Evolutionary conservation across 35 echinoderm and acorn worm species (phyloP).

Genomic region (Heliocidaris erythrogramma): DNA sequence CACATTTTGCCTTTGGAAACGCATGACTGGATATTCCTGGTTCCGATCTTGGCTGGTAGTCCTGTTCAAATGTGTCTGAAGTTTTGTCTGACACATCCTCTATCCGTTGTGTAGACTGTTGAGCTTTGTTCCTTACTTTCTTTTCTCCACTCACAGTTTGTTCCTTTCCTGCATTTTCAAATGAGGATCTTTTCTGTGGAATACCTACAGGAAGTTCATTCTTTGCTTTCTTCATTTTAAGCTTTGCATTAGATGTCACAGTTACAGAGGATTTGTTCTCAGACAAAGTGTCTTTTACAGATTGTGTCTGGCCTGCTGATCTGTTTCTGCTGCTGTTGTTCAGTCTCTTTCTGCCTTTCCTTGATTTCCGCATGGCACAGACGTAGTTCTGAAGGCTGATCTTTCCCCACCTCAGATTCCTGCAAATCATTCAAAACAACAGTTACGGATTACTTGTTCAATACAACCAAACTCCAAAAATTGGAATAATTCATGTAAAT

Average conservation of each 20-base stretch:
- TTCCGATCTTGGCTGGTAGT: background rate
- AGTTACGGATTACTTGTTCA: too few species aligned
- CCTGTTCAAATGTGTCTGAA: background rate
- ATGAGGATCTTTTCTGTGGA: background rate
- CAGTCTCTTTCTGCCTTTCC: background rate
- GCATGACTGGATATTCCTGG: background rate
- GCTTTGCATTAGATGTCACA: background rate
- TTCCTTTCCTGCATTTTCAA: background rate
- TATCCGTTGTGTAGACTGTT: background rate
- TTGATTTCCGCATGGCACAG: slow-evolving; percentile 3
- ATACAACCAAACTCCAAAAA: too few species aligned
- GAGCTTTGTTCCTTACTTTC: background rate
- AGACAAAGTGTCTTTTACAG: background rate
- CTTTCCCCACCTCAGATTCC: slow-evolving; percentile 16
- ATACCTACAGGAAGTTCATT: background rate
- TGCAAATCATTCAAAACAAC: background rate
- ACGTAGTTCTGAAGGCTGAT: slow-evolving; percentile 22
- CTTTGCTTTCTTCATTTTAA: background rate
- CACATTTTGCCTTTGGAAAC: background rate
- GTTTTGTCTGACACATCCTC: background rate
- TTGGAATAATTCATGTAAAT: too few species aligned
- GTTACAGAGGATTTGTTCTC: background rate
- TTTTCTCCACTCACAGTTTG: background rate
- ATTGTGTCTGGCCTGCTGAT: background rate
- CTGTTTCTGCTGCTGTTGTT: background rate